Evolutionary conservation across 1,140 invertebrate species (phyloP).

Genomic region (Meloidogyne hapla): DNA sequence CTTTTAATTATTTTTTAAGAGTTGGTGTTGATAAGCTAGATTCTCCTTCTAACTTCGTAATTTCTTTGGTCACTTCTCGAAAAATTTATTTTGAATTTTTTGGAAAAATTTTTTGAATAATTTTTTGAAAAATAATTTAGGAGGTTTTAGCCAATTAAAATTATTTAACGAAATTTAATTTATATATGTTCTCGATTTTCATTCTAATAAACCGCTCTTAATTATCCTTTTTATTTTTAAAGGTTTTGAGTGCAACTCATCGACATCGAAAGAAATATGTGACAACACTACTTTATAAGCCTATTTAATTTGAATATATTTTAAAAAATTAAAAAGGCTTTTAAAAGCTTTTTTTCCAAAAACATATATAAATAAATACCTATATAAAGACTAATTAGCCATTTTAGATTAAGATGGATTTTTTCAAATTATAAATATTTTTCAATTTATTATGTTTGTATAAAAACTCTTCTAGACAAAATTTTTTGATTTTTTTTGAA

Average conservation of each 20-base stretch:
- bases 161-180: too few species aligned
- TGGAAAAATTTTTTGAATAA: too few species aligned
- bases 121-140: too few species aligned
- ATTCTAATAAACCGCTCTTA: background rate
- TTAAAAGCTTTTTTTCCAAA: background rate
- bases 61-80: too few species aligned
- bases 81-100: too few species aligned
- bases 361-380: background rate
- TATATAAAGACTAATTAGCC: background rate
- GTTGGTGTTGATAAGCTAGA: too few species aligned
- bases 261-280: constrained; percentile 98
- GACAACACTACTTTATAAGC: constrained; percentile 96
- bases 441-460: background rate
- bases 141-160: too few species aligned
- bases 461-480: background rate
- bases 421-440: background rate
- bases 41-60: too few species aligned
- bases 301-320: constrained; percentile 65
- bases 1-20: background rate
- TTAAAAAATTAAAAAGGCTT: background rate
- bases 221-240: constrained; percentile 5
- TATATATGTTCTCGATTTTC: too few species aligned
- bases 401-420: background rate
- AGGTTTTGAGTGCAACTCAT: constrained; percentile 30
- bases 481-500: too few species aligned